Evolutionary conservation across 2,888 invertebrate species (phyloP).

Genomic region (Acheta domesticus): DNA sequence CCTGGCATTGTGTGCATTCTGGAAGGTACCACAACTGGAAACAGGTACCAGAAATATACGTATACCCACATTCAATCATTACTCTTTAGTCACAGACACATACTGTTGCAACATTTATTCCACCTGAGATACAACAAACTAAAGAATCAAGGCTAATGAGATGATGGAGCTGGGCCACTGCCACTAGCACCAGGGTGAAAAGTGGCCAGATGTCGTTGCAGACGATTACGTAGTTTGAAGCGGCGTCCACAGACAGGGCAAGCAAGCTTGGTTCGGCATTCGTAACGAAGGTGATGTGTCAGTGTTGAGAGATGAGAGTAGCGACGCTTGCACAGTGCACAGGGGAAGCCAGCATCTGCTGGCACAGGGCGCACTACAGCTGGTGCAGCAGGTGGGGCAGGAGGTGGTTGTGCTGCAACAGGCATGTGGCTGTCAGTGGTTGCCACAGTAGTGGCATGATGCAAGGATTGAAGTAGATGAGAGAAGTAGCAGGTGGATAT

Average conservation of each 20-base stretch:
- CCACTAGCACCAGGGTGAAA: neutral
- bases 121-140: too few species aligned
- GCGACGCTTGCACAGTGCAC: conserved; percentile 3
- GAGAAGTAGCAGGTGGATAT: too few species aligned
- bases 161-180: too few species aligned
- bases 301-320: neutral
- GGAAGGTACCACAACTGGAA: too few species aligned
- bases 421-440: neutral
- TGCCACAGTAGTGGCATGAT: neutral
- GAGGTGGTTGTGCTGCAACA: neutral
- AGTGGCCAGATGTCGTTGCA: conserved; percentile 40
- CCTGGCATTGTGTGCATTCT: too few species aligned
- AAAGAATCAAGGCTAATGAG: too few species aligned
- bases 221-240: conserved; percentile 41
- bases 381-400: neutral
- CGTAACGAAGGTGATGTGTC: conserved; percentile 18
- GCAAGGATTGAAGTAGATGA: too few species aligned
- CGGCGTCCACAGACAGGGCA: conserved; percentile 54
- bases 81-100: too few species aligned
- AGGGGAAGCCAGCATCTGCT: neutral
- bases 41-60: too few species aligned
- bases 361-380: neutral
- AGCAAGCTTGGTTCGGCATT: conserved; percentile 42
- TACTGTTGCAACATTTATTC: too few species aligned
- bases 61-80: too few species aligned